phyloP scores from a whole-genome alignment of 2,888 invertebrate genomes.

The Latrodectus hesperus region DNA sequence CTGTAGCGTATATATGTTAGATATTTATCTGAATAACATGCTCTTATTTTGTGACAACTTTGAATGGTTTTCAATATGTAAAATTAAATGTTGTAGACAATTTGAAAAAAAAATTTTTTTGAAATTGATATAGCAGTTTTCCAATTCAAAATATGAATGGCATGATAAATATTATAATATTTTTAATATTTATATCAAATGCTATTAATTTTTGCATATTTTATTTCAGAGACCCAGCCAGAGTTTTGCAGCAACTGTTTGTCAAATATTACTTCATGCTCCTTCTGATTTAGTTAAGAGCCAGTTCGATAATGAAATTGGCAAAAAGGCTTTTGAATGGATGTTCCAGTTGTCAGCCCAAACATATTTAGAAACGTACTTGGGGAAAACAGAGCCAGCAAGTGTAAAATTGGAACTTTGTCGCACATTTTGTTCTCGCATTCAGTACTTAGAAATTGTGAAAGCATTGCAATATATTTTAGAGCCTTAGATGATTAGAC shows the following conservation, averaged over 20 bases:
- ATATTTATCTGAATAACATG: too few relatives aligned
- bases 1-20: too few relatives aligned
- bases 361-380: conserved; percentile 40
- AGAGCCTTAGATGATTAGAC: neutral
- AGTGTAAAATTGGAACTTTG: conserved; percentile 29
- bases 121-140: neutral
- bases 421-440: conserved; percentile 54
- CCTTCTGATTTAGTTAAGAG: conserved; percentile 30
- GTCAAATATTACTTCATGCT: conserved; percentile 80
- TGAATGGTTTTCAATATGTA: conserved; percentile 25
- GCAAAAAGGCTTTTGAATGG: conserved; percentile 47
- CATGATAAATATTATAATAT: neutral
- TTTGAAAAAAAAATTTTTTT: too few relatives aligned
- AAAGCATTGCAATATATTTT: conserved; percentile 52
- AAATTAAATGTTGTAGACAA: neutral
- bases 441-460: conserved; percentile 49
- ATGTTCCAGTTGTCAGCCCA: conserved; percentile 39
- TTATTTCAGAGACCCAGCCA: conserved; percentile 79
- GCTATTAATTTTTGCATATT: conserved; percentile 36
- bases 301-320: neutral
- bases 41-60: neutral
- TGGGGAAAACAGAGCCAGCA: neutral
- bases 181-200: neutral
- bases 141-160: neutral
- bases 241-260: conserved; percentile 84